phyloP scores from a whole-genome alignment of 2,113 vertebrate species.

The Arenaria interpres region DNA sequence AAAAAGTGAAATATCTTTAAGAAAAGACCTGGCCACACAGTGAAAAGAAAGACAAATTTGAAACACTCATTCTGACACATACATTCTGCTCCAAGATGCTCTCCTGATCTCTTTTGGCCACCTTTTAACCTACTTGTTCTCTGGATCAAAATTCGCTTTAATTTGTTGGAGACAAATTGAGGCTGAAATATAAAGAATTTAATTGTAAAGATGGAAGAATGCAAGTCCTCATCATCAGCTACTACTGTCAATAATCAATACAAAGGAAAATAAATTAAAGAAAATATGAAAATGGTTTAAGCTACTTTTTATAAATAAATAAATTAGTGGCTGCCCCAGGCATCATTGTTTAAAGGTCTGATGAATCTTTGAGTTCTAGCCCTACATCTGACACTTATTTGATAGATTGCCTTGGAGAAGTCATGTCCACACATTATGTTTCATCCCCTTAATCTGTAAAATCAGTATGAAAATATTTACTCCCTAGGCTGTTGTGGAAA shows the following conservation, averaged over 20 bases:
- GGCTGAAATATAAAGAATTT: neutral
- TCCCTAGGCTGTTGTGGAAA: conserved; percentile 47
- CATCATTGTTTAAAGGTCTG: neutral
- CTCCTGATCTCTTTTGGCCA: neutral
- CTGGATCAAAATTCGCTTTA: neutral
- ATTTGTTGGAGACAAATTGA: neutral
- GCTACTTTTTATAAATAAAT: neutral
- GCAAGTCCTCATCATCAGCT: neutral
- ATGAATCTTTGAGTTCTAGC: neutral
- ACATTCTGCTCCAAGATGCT: neutral
- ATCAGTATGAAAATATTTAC: conserved; percentile 54
- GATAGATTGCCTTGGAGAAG: neutral
- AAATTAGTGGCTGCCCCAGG: neutral
- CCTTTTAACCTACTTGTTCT: neutral
- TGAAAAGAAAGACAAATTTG: neutral
- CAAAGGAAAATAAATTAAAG: neutral
- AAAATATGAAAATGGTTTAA: neutral
- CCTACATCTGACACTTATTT: neutral
- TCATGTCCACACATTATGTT: neutral
- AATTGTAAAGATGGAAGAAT: neutral
- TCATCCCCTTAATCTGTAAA: conserved; percentile 39
- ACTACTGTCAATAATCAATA: neutral
- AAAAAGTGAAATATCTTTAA: neutral
- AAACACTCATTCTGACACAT: neutral
- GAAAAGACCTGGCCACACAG: neutral